Evolutionary conservation across 2,113 vertebrate species (phyloP), one percentile per base, ranked within the genome.

Genomic region (Periophthalmus modestus): DNA sequence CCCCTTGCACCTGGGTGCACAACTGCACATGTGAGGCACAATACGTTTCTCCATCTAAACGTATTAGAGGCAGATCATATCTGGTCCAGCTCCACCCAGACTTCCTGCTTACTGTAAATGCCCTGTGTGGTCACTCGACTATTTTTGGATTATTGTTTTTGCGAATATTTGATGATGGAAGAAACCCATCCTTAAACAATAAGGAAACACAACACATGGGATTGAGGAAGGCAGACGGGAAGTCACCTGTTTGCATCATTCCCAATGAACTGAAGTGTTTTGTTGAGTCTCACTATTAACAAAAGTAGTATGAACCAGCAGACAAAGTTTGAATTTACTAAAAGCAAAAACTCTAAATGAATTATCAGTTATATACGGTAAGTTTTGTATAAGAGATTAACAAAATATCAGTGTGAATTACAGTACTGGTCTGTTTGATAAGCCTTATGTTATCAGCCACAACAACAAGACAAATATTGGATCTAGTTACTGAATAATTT

Each of bases 111-210:
- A 73, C 54, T 78, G 61, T 19, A 28, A 75, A 74, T 47, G 57
- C 54, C 74, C 24, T 39, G 54, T 59, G 73, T 69, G 62, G 79
- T 74, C 74, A 75, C 74, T 57, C 13, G 7, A 78, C 86, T 89
- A 91, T 92, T 89, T 91, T 80, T 69, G 74, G 74, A 66, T 84
- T 65, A 88, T 91, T 92, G 87, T 91, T 75, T 82, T 82, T 50
- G 21, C 70, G 70, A 34, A 65, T 66, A 75, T 43, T 74, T 63
- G 68, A 86, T 57, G 73, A 79, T 55, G 61, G 55, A 88, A 46
- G 68, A 82, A 78, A 80, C 48, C 28, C 50, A 55, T 36, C 72
- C 66, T 61, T 72, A 68, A 72, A 36, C 69, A 66, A 23, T 61
- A 36, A 78, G 73, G 72, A 82, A 78, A 63, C 21, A 43, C 28